Evolutionary conservation across 2,888 invertebrate genomes (phyloP), one percentile per base, ranked within the genome.

Genomic region (Halictus quadricinctus): DNA sequence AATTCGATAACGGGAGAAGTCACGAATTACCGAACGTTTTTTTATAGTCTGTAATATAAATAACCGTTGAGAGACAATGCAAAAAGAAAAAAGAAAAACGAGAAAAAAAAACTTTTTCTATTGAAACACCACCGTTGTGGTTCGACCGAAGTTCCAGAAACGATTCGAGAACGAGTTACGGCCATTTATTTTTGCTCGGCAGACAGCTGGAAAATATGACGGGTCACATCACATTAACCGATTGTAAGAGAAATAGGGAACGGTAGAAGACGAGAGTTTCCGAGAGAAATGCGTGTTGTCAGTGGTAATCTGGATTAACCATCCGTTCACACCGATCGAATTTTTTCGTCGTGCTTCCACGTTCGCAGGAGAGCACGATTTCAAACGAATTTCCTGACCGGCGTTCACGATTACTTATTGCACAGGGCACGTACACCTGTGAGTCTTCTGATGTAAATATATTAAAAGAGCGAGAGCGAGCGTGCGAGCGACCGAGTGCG

Each of bases 381-480:
- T n/a, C 64, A 46, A 60, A 77, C 72, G 72, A 69, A 72, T 79
- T 79, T 81, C 81, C 81, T 78, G 78, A 80, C 75, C 64, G 76
- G 66, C 80, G 80, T 80, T 85, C 66, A 64, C 72, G 76, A n/a
- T 69, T 70, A 70, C 70, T 69, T 54, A 81, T 87, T 76, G 58
- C 58, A 74, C 80, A 79, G 70, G 69, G 79, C 86, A 80, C 88
- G 79, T 84, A 85, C 87, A 81, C 80, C 75, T 79, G 80, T 79
- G 74, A 82, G 79, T 76, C 87, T 87, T 87, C 81, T 81, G 72
- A 48, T 88, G 81, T 88, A 81, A 80, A 85, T 88, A 88, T 70
- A 88, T 69, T 29, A 72, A 29, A 70, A 43, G 70, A 21, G 69
- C 36, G 69, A 41, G 64, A 64, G 29, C 8, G 64, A 29, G 64